Evolutionary conservation across 2,113 vertebrate genomes (phyloP), one percentile per base, ranked within the genome.

Genomic region (Turdus rufiventris): DNA sequence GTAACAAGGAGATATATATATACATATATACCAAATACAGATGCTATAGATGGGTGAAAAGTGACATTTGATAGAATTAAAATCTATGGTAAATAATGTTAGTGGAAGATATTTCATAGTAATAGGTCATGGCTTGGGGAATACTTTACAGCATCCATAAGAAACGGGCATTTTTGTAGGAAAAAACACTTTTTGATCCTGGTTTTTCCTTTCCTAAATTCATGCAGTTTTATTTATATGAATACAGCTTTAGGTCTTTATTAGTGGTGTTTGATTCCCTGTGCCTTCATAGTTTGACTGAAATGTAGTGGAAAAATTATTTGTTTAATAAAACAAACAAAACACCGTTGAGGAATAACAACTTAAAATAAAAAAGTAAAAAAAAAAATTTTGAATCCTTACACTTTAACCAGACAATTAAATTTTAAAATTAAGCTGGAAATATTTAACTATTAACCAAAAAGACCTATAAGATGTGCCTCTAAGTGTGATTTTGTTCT

Each of bases 111-210:
- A 58, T 14, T 7, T n/a, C 28, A 18, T 18, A 40, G 3, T 11
- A 56, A 54, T 18, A 21, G 2, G 5, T 42, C 17, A 36, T 16
- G 14, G 31, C 10, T 70, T 38, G 3, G 11, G 23, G 3, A 77
- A 28, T 9, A 13, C 6, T 56, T 43, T 5, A 57, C 3, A 53
- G 33, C 10, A 65, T 20, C 21, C 36, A 18, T 7, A 48, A 36
- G 29, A 42, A 28, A 33, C 2, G 14, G 25, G 25, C 62, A 42
- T 16, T 38, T 82, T 61, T 51, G 1, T 13, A 38, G 25, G 14
- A 68, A 16, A 74, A 73, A 43, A n/a, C 0, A 0, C 0, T 5
- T 68, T 14, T n/a, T 38, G 4, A 65, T 29, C 24, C 26, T 43
- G 4, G 2, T 61, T 65, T 83, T 20, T 33, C 17, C 3, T 74